Percentiles rank a stretch among this genome's conserved stretches.
phyloP scores from a whole-genome alignment of 2,888 invertebrate species.

The Salticus scenicus region DNA sequence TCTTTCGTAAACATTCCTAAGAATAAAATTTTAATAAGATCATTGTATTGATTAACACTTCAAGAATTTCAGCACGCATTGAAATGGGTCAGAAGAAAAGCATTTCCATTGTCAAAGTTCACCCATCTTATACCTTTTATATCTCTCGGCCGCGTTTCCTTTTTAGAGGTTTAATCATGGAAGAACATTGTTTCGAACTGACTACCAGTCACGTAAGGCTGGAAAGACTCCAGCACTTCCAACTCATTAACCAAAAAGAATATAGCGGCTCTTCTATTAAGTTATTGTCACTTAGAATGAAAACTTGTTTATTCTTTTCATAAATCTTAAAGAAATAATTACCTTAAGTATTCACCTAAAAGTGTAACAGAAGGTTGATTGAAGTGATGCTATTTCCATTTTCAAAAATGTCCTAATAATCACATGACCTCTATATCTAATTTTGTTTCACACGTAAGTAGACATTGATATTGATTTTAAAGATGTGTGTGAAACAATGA shows the following conservation, averaged over 20 bases:
- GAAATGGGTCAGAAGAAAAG: conserved; percentile 20
- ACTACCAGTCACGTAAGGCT: conserved; percentile 25
- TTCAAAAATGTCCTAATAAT: background rate
- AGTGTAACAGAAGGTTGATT: conserved; percentile 2
- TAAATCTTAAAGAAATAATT: conserved; percentile 10
- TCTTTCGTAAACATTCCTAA: background rate
- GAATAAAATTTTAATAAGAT: conserved; percentile 14
- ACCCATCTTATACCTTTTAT: conserved; percentile 13
- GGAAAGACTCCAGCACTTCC: conserved; percentile 10
- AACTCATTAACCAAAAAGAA: conserved; percentile 10
- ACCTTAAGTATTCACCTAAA: background rate
- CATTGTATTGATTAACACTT: conserved; percentile 3
- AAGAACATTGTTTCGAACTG: conserved; percentile 33
- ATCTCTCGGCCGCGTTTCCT: conserved; percentile 37
- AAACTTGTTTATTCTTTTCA: conserved; percentile 1
- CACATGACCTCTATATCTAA: background rate
- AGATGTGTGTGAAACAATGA: too few relatives aligned
- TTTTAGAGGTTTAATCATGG: conserved; percentile 24
- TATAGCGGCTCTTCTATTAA: conserved; percentile 3
- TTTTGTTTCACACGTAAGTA: background rate
- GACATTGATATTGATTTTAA: too few relatives aligned
- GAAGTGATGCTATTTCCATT: background rate
- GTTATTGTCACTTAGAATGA: background rate
- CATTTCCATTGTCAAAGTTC: conserved; percentile 25
- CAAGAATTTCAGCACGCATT: conserved; percentile 1